phyloP scores from a whole-genome alignment of 2,888 invertebrate species.

The Tenthredo mesomela region DNA sequence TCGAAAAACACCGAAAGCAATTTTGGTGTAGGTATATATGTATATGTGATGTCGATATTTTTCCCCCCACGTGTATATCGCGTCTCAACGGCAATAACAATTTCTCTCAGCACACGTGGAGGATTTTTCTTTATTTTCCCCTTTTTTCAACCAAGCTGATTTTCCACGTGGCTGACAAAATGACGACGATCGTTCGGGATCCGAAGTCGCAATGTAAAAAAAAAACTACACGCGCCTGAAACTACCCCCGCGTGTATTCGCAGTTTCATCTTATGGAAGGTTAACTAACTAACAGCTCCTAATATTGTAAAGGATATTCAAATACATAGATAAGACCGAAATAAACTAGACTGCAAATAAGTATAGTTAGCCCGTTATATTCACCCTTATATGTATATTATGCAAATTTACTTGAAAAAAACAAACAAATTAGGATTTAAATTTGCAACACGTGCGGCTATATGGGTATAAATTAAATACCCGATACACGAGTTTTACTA shows the following conservation, averaged over 20 bases:
- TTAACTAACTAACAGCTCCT: background rate
- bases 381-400: too few species aligned
- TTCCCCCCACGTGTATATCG: constrained; percentile 6
- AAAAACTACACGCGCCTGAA: constrained; percentile 17
- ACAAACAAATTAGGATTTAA: constrained; percentile 35
- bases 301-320: constrained; percentile 36
- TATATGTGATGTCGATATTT: background rate
- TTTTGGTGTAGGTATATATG: too few species aligned
- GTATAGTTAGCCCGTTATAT: background rate
- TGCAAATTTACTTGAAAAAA: constrained; percentile 21
- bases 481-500: background rate
- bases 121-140: background rate
- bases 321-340: constrained; percentile 18
- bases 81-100: background rate
- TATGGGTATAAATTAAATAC: background rate
- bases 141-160: background rate
- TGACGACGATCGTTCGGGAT: background rate
- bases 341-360: constrained; percentile 23
- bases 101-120: constrained; percentile 29
- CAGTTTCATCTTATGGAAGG: constrained; percentile 43
- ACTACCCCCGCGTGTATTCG: background rate
- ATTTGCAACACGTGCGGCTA: constrained; percentile 33
- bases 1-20: constrained; percentile 27
- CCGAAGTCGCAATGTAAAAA: background rate
- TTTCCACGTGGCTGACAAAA: constrained; percentile 39